Conservation (phyloP, 2,797 vertebrate genomes). For the Clarias platycephalus region DNA sequence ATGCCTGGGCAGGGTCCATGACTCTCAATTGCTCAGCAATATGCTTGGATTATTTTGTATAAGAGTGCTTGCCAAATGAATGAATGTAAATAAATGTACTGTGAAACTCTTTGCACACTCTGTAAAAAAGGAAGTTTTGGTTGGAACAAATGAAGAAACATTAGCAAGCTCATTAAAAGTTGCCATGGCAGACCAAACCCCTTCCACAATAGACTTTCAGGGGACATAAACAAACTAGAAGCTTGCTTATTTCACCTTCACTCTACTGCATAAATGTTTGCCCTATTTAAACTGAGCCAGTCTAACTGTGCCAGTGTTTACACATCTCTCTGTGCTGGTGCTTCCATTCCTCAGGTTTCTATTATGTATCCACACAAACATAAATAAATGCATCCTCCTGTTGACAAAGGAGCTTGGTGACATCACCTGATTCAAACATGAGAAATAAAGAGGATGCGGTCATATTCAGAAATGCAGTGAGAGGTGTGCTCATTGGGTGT, state of each 20-base stretch:
- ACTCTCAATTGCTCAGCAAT: slow-evolving; percentile 17
- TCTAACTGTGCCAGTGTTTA: slow-evolving; percentile 44
- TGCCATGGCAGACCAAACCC: slow-evolving; percentile 46
- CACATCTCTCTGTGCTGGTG: slow-evolving; percentile 30
- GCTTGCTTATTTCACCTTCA: slow-evolving; percentile 48
- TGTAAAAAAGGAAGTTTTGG: slow-evolving; percentile 43
- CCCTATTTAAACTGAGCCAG: slow-evolving; percentile 50
- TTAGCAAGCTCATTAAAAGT: slow-evolving; percentile 56
- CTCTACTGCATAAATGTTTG: slow-evolving; percentile 53
- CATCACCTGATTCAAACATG: slow-evolving; percentile 20
- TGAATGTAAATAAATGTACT: slow-evolving; percentile 27
- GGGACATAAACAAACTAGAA: slow-evolving; percentile 41
- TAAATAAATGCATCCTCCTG: slow-evolving; percentile 32
- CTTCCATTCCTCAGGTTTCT: slow-evolving; percentile 47
- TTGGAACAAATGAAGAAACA: slow-evolving; percentile 54
- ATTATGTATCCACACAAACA: slow-evolving; percentile 48
- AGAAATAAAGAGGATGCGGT: slow-evolving; percentile 35
- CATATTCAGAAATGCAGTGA: slow-evolving; percentile 2
- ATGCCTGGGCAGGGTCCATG: neutral
- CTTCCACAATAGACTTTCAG: slow-evolving; percentile 53
- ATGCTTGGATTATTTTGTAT: slow-evolving; percentile 27
- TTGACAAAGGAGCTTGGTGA: slow-evolving; percentile 41
- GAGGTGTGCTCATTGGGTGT: slow-evolving; percentile 15
- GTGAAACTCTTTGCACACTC: slow-evolving; percentile 48
- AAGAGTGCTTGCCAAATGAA: slow-evolving; percentile 18